Base-by-base conservation (phyloP, 2,888 invertebrate species). In the Tachina lurida region DNA sequence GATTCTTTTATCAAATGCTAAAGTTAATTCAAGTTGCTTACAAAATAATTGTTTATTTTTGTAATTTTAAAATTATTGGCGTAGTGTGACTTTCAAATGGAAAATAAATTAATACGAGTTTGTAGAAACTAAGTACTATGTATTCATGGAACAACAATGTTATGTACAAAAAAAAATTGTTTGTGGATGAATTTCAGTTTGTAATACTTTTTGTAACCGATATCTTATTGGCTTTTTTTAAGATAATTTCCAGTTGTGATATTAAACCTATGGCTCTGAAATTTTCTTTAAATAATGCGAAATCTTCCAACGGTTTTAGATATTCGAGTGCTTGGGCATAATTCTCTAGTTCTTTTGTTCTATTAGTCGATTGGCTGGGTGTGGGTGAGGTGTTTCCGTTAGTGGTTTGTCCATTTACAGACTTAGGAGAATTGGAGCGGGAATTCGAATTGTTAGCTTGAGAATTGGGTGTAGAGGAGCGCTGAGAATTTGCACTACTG, bases 261-360 rank as follows among this genome's bases (percentile, higher is more conserved):
- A 92, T 89, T 74, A 92, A 77, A 0, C 92, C 92, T 77, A 92
- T 92, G 41, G 92, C 92, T 12, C 92, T 90, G 75, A 91, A 92
- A 58, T 92, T 91, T 75, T 92, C 92, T 80, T 91, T 91, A 80
- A 91, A 89, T 8, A 92, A 89, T 13, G 90, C 92, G 87, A 92
- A 92, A 19, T 92, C 92, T 75, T 92, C 92, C 47, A 92, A 70
- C 0, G 92, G 92, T 62, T 91, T 92, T 0, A 92, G 86, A 70
- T 92, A 91, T 52, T 90, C 90, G 63, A 92, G 75, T 0, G 92
- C 92, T 67, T 92, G 91, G 1, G 88, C 88, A 70, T 92, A 92
- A 52, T 90, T 89, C 8, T 88, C 89, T 7, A 92, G 87, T 22
- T 91, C 90, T 60, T 89, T 90, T 52, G 65, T 62, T 17, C 47